phyloP scores from a whole-genome alignment of 1,140 invertebrate species.

The Vanessa atalanta region DNA sequence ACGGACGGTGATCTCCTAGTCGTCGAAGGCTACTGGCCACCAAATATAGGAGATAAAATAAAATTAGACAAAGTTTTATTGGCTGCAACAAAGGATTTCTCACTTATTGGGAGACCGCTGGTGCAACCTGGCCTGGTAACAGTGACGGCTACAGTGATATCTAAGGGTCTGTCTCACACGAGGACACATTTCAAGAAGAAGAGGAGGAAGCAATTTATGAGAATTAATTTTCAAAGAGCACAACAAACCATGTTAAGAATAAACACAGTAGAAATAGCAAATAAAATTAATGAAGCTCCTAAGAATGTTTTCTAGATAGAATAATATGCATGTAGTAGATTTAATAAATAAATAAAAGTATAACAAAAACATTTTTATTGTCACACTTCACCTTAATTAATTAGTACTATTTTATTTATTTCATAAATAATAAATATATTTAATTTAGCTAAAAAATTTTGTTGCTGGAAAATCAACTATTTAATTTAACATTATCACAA shows the following conservation, averaged over 20 bases:
- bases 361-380: constrained; percentile 15
- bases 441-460: constrained; percentile 1
- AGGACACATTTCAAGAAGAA: constrained; percentile 89
- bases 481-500: constrained; percentile 74
- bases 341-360: constrained; percentile 12
- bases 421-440: neutral
- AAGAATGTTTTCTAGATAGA: constrained; percentile 60
- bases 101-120: constrained; percentile 90
- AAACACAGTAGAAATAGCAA: constrained; percentile 82
- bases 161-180: constrained; percentile 93
- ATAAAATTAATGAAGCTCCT: constrained; percentile 66
- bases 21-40: constrained; percentile 91
- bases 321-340: constrained; percentile 10
- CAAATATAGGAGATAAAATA: constrained; percentile 90
- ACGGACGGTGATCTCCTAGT: constrained; percentile 93
- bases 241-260: constrained; percentile 88
- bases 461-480: constrained; percentile 33
- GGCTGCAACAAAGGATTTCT: constrained; percentile 92
- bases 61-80: constrained; percentile 93
- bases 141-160: constrained; percentile 93
- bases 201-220: constrained; percentile 88
- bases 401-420: neutral
- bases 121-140: constrained; percentile 87
- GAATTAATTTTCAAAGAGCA: constrained; percentile 87
- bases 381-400: neutral